Conservation (phyloP, 2,113 vertebrate genomes). For the Crotalus tigris region DNA sequence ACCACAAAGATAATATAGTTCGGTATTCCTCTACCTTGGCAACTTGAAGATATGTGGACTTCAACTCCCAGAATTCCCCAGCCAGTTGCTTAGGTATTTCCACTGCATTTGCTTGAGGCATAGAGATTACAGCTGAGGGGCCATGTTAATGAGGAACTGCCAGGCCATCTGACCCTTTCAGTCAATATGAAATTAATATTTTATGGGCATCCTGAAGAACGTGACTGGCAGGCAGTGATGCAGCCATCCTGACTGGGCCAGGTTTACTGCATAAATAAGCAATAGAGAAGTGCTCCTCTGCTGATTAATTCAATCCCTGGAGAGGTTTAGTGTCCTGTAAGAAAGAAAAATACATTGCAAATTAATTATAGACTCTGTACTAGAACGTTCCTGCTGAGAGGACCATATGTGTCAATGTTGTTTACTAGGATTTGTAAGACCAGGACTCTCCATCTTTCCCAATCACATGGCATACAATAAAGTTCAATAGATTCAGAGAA, state of each 20-base stretch:
- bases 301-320: neutral
- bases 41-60: neutral
- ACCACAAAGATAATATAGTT: neutral
- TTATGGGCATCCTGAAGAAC: accelerated
- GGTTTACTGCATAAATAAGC: neutral
- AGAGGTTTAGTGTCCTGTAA: neutral
- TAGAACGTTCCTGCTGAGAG: neutral
- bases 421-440: neutral
- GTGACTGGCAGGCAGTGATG: neutral
- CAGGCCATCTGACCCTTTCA: accelerated
- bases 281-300: neutral
- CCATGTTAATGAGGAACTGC: neutral
- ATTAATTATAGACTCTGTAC: neutral
- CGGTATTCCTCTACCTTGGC: neutral
- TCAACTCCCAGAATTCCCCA: neutral
- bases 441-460: neutral
- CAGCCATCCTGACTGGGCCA: neutral
- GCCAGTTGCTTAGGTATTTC: accelerated
- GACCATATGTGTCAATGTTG: accelerated
- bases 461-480: neutral
- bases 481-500: neutral
- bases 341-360: neutral
- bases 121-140: accelerated
- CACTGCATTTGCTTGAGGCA: too few species aligned
- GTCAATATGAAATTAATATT: neutral